phyloP scores from a whole-genome alignment of 2,797 vertebrate species.

The Hippopotamyrus pictus region DNA sequence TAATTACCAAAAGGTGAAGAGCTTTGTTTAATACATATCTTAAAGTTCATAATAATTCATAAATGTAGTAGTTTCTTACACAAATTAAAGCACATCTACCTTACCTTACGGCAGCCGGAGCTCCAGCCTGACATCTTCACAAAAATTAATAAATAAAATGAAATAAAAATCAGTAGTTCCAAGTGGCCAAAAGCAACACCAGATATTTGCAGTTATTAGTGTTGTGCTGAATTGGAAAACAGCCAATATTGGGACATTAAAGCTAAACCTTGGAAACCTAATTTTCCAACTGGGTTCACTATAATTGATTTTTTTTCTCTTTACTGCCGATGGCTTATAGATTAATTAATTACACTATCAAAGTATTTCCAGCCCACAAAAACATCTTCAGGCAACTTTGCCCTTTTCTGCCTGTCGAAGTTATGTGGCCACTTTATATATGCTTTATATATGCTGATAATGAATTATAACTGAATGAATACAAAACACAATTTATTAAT shows the following conservation, averaged over 20 bases:
- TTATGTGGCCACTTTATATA: not conserved
- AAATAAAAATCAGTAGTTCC: not conserved
- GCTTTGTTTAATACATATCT: not conserved
- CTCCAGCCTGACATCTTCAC: not conserved
- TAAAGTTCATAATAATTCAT: not conserved
- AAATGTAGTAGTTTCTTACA: not conserved
- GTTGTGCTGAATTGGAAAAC: conserved; percentile 10
- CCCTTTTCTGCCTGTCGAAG: not conserved
- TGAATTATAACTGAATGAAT: not conserved
- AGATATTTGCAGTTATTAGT: not conserved
- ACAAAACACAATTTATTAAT: not conserved
- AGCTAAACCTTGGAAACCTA: conserved; percentile 10
- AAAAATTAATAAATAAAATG: not conserved
- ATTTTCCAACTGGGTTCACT: conserved; percentile 18
- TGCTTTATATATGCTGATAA: not conserved
- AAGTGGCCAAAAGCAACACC: not conserved
- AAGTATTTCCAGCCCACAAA: not conserved
- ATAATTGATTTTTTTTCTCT: conserved; percentile 13
- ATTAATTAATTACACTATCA: conserved; percentile 14
- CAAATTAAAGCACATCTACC: not conserved
- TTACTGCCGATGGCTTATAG: not conserved
- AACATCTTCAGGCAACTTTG: conserved; percentile 6
- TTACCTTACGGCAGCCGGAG: not conserved
- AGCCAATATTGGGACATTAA: conserved; percentile 4
- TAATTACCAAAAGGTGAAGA: not conserved